Evolutionary conservation across 2,797 vertebrate species (phyloP), one percentile per base, ranked within the genome.

Genomic region (Peromyscus nudipes): DNA sequence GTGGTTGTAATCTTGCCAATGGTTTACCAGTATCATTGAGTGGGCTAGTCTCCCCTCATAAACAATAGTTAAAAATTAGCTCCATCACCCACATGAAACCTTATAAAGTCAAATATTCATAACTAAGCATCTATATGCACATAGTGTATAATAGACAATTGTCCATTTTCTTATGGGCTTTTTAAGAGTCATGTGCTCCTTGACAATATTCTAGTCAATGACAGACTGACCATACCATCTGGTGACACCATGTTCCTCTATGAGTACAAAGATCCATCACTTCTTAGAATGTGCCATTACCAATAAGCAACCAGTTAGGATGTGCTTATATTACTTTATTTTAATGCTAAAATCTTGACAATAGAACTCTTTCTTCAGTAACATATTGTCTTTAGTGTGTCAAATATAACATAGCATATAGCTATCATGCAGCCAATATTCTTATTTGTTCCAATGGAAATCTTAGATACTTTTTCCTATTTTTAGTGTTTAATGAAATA

Each of bases 241-340:
- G 31, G 19, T 23, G 27, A 43, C 0, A 8, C 9, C 27, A 21
- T 75, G 52, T 17, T 40, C 29, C 10, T 46, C 27, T 43, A 19
- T 55, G 55, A 34, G 21, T 13, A 21, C 7, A 37, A 52, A 7
- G 6, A 43, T 9, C 2, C 6, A 46, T 10, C 1, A 25, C 25
- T 6, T 37, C 65, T 62, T 2, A 37, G 52, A 62, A 40, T 19
- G 60, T 37, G 9, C 2, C 0, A 16, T 9, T 19, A 12, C 23
- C 21, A n/a, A 10, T 31, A 52, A 73, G 8, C 1, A 62, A 4
- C 6, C 6, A 0, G 11, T 13, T 9, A 67, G 10, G 40, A 0
- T 7, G n/a, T 81, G 0, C 40, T 90, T 76, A 40, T 25, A 11
- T 65, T 80, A 40, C n/a, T 87, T 81, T 91, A 14, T 86, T 94